Conservation (phyloP, 2,888 invertebrate species). For the Xanthia togata region DNA sequence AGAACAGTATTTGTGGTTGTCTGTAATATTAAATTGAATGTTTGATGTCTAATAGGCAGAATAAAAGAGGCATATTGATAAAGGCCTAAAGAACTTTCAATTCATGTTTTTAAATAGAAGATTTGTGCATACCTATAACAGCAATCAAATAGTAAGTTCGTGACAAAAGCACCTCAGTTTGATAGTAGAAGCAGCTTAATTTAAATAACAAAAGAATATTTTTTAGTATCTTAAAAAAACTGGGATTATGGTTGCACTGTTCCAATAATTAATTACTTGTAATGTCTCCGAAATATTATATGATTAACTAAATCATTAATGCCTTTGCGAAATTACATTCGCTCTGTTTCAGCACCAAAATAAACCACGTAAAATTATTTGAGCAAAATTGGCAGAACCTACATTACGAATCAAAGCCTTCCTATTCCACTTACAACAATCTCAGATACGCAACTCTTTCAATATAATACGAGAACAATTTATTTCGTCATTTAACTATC, state of each 20-base stretch:
- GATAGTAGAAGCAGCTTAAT: neutral
- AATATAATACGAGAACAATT: slow-evolving; percentile 65
- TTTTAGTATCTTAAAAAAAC: no score
- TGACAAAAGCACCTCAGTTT: neutral
- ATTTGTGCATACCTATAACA: neutral
- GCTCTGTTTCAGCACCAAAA: neutral
- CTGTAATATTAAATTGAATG: neutral
- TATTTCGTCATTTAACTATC: slow-evolving; percentile 71
- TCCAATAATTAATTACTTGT: neutral
- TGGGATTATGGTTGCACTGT: neutral
- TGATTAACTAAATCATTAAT: no score
- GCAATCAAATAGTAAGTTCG: neutral
- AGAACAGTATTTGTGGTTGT: neutral
- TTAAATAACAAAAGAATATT: neutral
- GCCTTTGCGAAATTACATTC: no score
- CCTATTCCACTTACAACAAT: slow-evolving; percentile 54
- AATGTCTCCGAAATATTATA: no score
- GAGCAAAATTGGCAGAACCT: slow-evolving; percentile 33
- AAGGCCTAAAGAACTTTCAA: no score
- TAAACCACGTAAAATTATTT: slow-evolving; percentile 5
- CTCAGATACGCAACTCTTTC: slow-evolving; percentile 58
- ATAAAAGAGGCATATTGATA: neutral
- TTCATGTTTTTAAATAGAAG: no score
- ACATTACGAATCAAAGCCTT: slow-evolving; percentile 25
- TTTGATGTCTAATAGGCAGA: neutral